phyloP scores from a whole-genome alignment of 2,113 vertebrate genomes.

The Daphoenositta chrysoptera region DNA sequence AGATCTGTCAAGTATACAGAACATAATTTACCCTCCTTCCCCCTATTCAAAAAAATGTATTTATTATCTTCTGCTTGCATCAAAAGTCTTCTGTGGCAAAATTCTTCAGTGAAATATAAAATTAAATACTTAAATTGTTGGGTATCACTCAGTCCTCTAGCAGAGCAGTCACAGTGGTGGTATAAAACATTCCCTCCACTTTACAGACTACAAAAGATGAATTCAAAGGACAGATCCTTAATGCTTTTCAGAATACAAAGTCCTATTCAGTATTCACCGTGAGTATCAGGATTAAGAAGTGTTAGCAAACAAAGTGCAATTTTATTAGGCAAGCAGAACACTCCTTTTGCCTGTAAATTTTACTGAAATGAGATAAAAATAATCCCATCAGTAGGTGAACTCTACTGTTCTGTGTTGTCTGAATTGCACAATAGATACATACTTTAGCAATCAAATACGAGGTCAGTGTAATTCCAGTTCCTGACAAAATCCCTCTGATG shows the following conservation, averaged over 20 bases:
- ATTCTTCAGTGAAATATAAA: background rate
- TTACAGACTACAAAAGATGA: background rate
- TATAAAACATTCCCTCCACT: background rate
- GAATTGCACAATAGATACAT: background rate
- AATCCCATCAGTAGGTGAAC: background rate
- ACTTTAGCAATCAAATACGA: background rate
- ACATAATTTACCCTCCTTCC: background rate
- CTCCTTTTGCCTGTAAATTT: constrained; percentile 5
- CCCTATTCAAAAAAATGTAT: background rate
- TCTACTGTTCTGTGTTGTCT: background rate
- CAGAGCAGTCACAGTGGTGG: background rate
- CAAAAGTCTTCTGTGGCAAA: background rate
- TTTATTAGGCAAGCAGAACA: constrained; percentile 30
- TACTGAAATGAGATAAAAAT: constrained; percentile 33
- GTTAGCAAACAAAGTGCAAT: constrained; percentile 2
- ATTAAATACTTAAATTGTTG: background rate
- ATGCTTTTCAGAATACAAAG: background rate
- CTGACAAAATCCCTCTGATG: background rate
- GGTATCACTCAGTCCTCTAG: background rate
- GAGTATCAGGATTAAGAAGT: background rate
- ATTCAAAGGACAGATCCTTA: background rate
- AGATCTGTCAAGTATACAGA: background rate
- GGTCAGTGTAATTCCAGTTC: background rate
- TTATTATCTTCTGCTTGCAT: background rate
- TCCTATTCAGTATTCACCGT: background rate